phyloP scores from a whole-genome alignment of 2,888 invertebrate genomes.

The Nematopogon swammerdamellus region DNA sequence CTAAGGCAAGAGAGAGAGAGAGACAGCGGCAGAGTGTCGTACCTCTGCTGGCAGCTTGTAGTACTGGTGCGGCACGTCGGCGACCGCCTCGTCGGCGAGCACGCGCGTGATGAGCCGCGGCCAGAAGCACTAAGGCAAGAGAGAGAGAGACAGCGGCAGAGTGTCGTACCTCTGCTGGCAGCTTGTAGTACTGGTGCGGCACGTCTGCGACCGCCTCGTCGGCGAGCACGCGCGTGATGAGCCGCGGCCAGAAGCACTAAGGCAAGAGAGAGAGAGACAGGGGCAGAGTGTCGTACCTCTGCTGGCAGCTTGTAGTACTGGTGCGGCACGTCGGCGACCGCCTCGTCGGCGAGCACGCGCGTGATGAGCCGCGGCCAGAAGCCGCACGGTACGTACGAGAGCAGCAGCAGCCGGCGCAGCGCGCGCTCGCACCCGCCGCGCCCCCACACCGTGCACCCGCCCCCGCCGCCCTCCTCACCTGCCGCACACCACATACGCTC shows the following conservation, averaged over 20 bases:
- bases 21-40: no score
- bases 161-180: slow-evolving; percentile 60
- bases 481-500: background rate
- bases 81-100: slow-evolving; percentile 82
- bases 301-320: slow-evolving; percentile 69
- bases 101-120: slow-evolving; percentile 87
- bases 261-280: background rate
- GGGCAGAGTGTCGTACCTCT: slow-evolving; percentile 62
- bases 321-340: slow-evolving; percentile 74
- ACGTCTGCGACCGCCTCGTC: slow-evolving; percentile 82
- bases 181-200: slow-evolving; percentile 29
- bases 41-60: slow-evolving; percentile 72
- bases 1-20: slow-evolving; percentile 97
- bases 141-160: slow-evolving; percentile 70
- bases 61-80: slow-evolving; percentile 71
- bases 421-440: slow-evolving; percentile 50
- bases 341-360: slow-evolving; percentile 85
- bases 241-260: slow-evolving; percentile 43
- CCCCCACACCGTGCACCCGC: background rate
- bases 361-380: slow-evolving; percentile 96
- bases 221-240: slow-evolving; percentile 81
- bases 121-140: slow-evolving; percentile 99
- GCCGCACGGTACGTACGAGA: slow-evolving; percentile 97
- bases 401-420: slow-evolving; percentile 75
- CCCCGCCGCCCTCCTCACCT: background rate